Conservation (phyloP, 2,888 invertebrate genomes). For the Leistus spinibarbis region DNA sequence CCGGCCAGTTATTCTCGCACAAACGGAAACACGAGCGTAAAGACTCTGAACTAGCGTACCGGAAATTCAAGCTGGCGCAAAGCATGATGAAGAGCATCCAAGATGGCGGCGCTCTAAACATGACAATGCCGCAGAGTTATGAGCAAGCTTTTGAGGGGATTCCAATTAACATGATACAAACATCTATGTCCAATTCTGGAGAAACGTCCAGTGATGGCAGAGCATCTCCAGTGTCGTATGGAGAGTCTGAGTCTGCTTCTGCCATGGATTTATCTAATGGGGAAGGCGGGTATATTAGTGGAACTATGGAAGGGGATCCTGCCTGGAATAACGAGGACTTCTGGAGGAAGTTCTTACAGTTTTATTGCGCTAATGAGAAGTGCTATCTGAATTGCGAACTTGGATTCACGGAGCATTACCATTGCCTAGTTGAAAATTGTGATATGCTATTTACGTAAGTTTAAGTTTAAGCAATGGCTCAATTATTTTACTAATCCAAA, state of each 20-base stretch:
- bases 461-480: neutral
- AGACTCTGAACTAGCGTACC: conserved; percentile 87
- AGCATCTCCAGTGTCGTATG: conserved; percentile 61
- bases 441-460: conserved; percentile 72
- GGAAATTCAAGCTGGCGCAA: conserved; percentile 71
- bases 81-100: conserved; percentile 66
- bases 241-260: conserved; percentile 52
- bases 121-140: conserved; percentile 41
- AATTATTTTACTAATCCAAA: neutral
- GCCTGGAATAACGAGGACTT: conserved; percentile 59
- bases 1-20: conserved; percentile 95
- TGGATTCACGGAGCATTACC: conserved; percentile 82
- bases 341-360: conserved; percentile 64
- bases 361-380: conserved; percentile 55
- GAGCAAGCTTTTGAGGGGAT: conserved; percentile 53
- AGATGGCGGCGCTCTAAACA: conserved; percentile 53
- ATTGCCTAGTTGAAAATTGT: conserved; percentile 81
- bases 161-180: conserved; percentile 52
- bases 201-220: conserved; percentile 62
- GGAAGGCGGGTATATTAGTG: conserved; percentile 20
- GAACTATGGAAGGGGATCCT: conserved; percentile 31
- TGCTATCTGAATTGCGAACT: conserved; percentile 60
- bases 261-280: conserved; percentile 56
- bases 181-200: conserved; percentile 57
- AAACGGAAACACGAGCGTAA: conserved; percentile 96